A percentile compares a stretch with the other conserved stretches of the same genome.
These are phyloP conservation scores for Sebastes dallii DNA, from an alignment of 2,797 vertebrate species.

Conservation along the genomic window DNA sequence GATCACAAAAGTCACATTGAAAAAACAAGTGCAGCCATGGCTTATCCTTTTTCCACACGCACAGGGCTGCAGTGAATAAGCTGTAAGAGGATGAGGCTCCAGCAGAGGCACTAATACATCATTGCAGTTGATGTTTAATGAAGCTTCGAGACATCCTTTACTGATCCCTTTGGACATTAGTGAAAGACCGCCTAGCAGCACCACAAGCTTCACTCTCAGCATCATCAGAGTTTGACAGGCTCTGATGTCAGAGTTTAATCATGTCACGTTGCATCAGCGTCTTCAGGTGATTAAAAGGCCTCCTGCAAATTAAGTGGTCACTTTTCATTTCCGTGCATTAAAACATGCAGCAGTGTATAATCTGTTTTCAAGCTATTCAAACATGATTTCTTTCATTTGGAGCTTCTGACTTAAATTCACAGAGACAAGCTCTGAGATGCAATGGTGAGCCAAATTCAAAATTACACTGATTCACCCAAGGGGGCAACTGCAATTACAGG, in stretches of 20 bases:
- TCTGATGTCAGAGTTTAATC: constrained; percentile 35
- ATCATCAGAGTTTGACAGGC: constrained; percentile 22
- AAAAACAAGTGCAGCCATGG: not conserved
- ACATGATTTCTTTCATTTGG: constrained; percentile 12
- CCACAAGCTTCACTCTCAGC: constrained; percentile 7
- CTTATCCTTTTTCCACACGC: constrained; percentile 21
- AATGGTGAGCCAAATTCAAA: constrained; percentile 29
- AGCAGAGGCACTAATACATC: constrained; percentile 5
- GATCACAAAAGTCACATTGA: not conserved
- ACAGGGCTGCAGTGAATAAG: constrained; percentile 2
- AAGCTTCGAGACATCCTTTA: constrained; percentile 30
- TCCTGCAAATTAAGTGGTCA: constrained; percentile 26
- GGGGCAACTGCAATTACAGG: constrained; percentile 37
- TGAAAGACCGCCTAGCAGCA: not conserved
- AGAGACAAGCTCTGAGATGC: constrained; percentile 25
- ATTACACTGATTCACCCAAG: constrained; percentile 31
- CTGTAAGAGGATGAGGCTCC: constrained; percentile 23
- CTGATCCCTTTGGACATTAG: constrained; percentile 44
- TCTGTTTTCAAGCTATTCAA: constrained; percentile 29
- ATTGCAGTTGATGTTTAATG: constrained; percentile 43
- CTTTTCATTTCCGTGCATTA: constrained; percentile 20
- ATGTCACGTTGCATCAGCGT: constrained; percentile 38
- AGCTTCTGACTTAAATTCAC: constrained; percentile 19
- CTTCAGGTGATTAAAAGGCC: constrained; percentile 36
- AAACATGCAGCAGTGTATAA: not conserved